A percentile compares a stretch with the other conserved stretches of the same genome.
Conservation (phyloP, 2,888 invertebrate genomes). For the Odontothrips loti region DNA sequence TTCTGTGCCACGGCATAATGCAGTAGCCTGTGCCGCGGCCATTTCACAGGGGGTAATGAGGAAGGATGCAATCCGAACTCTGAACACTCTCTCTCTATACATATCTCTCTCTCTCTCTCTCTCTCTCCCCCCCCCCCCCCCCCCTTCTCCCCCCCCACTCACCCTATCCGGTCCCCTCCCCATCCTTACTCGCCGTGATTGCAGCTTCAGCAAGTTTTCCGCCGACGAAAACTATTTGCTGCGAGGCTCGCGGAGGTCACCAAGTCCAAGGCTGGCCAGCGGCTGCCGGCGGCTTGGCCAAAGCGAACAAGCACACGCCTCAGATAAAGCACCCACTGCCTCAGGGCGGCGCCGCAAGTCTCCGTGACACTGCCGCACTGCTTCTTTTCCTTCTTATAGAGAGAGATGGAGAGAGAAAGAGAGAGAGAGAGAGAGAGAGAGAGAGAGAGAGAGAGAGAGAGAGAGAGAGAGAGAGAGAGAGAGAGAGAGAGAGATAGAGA, state of each 20-base stretch:
- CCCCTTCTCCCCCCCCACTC: background rate
- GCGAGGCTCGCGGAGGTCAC: too few relatives aligned
- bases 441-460: background rate
- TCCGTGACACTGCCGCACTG: too few relatives aligned
- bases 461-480: background rate
- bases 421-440: background rate
- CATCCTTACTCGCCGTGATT: background rate
- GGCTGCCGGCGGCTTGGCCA: too few relatives aligned
- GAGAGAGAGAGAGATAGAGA: background rate
- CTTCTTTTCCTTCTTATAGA: too few relatives aligned
- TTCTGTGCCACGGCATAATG: too few relatives aligned
- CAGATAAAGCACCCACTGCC: too few relatives aligned
- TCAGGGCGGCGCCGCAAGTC: too few relatives aligned
- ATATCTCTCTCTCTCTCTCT: constrained; percentile 5
- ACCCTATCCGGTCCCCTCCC: background rate
- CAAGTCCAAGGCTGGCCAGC: too few relatives aligned
- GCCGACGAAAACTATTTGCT: background rate
- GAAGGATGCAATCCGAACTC: background rate
- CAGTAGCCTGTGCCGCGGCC: too few relatives aligned
- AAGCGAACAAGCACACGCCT: background rate
- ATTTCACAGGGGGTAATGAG: too few relatives aligned
- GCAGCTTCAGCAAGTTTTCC: background rate
- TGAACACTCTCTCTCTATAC: background rate
- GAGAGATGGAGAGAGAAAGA: background rate
- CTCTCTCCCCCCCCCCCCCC: constrained; percentile 3